Base-by-base conservation (phyloP, 2,888 invertebrate species). In the Dasypolia templi region DNA sequence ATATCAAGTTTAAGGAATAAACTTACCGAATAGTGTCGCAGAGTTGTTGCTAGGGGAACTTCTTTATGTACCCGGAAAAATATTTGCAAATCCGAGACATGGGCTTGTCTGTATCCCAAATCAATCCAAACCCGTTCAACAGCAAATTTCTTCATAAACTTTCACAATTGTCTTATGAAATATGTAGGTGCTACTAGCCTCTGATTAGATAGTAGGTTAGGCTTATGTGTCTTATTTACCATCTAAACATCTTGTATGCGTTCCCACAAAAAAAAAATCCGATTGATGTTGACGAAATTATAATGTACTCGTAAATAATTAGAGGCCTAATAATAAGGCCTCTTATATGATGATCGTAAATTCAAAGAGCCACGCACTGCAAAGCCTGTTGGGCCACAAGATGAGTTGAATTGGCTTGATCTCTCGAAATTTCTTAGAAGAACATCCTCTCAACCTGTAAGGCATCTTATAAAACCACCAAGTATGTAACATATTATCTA, bases 381-480 rank as follows among this genome's bases (percentile, higher is more conserved):
- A 53, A 49, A 74, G 55, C 59, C 12, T 51, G 53, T 49, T 49
- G 39, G 46, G 42, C 19, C 56, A 32, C n/a, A 51, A 75, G 19
- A 64, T 74, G 51, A 70, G 32, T 64, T 64, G 32, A 58, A 78
- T 73, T 66, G 70, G 63, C 59, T 78, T 70, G 70, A 64, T 66
- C 67, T 55, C 56, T 65, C 29, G 59, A 35, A 35, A 55, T 61
- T 46, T 64, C 68, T 44, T 46, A 67, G 42, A 67, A 69, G 55
- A 49, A 65, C 19, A 72, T 73, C 44, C 64, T 42, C 55, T 61
- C 17, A 67, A 61, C 29, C 19, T 64, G 32, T 46, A 51, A n/a
- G n/a, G n/a, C n/a, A n/a, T n/a, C n/a, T n/a, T 42, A 49, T 17
- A 46, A 6, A 32, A 46, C 19, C 46, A 35, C 19, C 22, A 32